A percentile compares a stretch with the other conserved stretches of the same genome.
These are phyloP conservation scores for Amaurobius ferox DNA, from an alignment of 2,888 invertebrate genomes.

Conservation along the genomic window DNA sequence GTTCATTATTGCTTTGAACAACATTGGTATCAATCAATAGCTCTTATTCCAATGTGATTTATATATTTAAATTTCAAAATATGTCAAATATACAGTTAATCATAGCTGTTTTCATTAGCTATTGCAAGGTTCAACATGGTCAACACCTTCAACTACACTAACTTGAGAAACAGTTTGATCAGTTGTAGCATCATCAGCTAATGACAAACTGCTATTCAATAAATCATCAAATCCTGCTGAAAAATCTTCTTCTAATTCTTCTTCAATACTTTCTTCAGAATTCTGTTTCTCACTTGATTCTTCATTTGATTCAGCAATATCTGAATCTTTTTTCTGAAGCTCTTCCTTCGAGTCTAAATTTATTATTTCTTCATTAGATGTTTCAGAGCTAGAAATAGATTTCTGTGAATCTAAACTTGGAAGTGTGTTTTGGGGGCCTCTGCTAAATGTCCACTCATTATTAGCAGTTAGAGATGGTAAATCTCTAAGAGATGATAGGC, in stretches of 20 bases:
- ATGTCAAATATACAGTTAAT: too few relatives aligned
- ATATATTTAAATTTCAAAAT: too few relatives aligned
- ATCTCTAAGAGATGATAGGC: constrained; percentile 33
- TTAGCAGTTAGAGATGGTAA: constrained; percentile 39
- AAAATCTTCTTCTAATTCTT: constrained; percentile 61
- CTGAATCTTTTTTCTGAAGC: constrained; percentile 14
- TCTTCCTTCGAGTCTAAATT: neutral
- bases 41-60: too few relatives aligned
- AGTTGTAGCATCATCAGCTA: constrained; percentile 66
- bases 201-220: constrained; percentile 67
- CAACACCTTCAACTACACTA: constrained; percentile 67
- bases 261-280: constrained; percentile 68
- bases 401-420: constrained; percentile 31
- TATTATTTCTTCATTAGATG: constrained; percentile 10
- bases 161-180: constrained; percentile 73
- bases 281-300: constrained; percentile 47
- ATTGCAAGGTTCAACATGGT: constrained; percentile 70
- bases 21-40: too few relatives aligned
- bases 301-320: constrained; percentile 26
- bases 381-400: neutral
- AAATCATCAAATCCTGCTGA: constrained; percentile 63
- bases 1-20: too few relatives aligned
- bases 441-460: constrained; percentile 28
- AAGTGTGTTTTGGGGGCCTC: constrained; percentile 1
- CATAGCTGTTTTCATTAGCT: too few relatives aligned